Percentiles rank a stretch among this genome's conserved stretches.
Conservation (phyloP, 2,797 vertebrate genomes). For the Malacoraja senta region DNA sequence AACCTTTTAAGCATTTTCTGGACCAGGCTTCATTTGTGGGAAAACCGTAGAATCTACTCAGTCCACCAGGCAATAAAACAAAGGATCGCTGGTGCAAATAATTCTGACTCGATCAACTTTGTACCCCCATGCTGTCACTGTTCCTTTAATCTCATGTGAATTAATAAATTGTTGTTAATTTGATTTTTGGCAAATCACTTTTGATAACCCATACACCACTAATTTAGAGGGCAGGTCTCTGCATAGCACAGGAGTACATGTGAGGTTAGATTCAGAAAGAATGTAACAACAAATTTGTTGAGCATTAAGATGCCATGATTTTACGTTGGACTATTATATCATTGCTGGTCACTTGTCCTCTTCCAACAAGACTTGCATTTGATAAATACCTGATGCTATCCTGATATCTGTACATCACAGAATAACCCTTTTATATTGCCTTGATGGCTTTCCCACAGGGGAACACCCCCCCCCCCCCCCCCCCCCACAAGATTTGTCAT, state of each 20-base stretch:
- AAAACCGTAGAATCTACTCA: too few relatives aligned
- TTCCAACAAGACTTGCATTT: background rate
- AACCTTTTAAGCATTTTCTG: background rate
- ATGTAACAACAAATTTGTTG: background rate
- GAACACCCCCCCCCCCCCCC: too few relatives aligned
- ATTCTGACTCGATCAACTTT: too few relatives aligned
- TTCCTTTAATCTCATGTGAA: too few relatives aligned
- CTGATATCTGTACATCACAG: background rate
- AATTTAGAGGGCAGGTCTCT: background rate
- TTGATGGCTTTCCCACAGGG: background rate
- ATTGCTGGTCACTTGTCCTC: background rate
- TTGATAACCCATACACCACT: too few relatives aligned
- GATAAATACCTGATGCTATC: background rate
- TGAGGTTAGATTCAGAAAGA: background rate
- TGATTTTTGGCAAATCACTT: too few relatives aligned
- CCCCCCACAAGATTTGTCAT: too few relatives aligned
- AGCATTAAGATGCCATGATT: background rate
- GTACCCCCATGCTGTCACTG: too few relatives aligned
- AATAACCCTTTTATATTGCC: background rate
- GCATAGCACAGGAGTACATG: background rate
- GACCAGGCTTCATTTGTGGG: background rate
- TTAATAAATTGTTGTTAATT: too few relatives aligned
- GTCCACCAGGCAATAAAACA: too few relatives aligned
- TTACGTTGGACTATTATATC: background rate
- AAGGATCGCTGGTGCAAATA: too few relatives aligned